These are phyloP conservation scores for Drosophila micromelanica DNA, from an alignment of 1,140 invertebrate species.

Conservation along the genomic window DNA sequence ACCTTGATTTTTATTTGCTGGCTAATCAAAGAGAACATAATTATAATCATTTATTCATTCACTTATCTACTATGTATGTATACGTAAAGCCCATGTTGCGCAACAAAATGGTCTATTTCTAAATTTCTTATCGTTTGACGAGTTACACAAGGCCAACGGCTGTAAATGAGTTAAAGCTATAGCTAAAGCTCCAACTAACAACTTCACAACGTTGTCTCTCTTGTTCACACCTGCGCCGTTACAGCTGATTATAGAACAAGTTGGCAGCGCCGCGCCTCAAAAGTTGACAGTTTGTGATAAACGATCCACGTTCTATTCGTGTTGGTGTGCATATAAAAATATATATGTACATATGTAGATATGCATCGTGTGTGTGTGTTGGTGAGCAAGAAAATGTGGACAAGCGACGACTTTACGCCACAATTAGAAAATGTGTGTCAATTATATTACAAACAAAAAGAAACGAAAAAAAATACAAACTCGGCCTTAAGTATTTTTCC, in stretches of 20 bases:
- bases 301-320: slow-evolving; percentile 33
- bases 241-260: slow-evolving; percentile 61
- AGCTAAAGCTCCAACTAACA: slow-evolving; percentile 17
- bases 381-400: slow-evolving; percentile 43
- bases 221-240: slow-evolving; percentile 36
- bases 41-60: too few relatives aligned
- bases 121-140: slow-evolving; percentile 44
- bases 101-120: slow-evolving; percentile 37
- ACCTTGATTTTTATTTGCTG: slow-evolving; percentile 1
- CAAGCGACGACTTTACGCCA: slow-evolving; percentile 60
- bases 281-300: slow-evolving; percentile 55
- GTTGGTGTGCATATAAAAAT: not conserved
- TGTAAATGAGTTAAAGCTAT: not conserved
- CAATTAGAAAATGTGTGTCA: slow-evolving; percentile 81
- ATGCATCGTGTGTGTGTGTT: slow-evolving; percentile 8
- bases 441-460: slow-evolving; percentile 66
- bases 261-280: slow-evolving; percentile 44
- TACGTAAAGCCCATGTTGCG: slow-evolving; percentile 36
- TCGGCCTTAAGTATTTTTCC: slow-evolving; percentile 68
- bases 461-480: slow-evolving; percentile 30
- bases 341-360: not conserved
- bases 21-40: too few relatives aligned
- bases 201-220: slow-evolving; percentile 6
- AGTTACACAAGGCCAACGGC: slow-evolving; percentile 31
- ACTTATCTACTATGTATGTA: not conserved